Base-by-base conservation (phyloP, 2,888 invertebrate genomes). In the Notodonta dromedarius region DNA sequence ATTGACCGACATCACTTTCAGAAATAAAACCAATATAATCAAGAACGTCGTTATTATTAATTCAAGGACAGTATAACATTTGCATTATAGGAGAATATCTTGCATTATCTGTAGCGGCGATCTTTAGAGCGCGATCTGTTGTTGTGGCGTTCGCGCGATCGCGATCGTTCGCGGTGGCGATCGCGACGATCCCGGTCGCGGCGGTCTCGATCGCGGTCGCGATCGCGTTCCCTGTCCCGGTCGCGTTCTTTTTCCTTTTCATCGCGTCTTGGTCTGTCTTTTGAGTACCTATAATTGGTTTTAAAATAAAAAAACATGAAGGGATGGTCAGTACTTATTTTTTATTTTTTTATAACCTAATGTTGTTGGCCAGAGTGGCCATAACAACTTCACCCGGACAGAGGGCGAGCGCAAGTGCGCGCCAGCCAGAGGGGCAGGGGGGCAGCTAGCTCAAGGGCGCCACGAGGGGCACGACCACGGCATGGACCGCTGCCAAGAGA, bases 101-200 rank as follows among this genome's bases (percentile, higher is more conserved):
- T 68, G 69, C 77, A 88, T 85, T 91, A 93, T 92, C 88, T 93
- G 70, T 86, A 77, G 71, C 91, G 91, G 58, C 92, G 90, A 59
- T 93, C 93, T 68, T 83, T 83, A 2, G 91, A 91, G 50, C 91
- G 85, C 55, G 89, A 89, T 46, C 89, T 74, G 53, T 86, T 82
- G 1, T 86, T 75, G 55, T 86, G 83, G 4, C 87, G 83, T 52
- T 77, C 88, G 44, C 79, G 6, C 84, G 46, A 46, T 4, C 46
- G 50, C 50, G 48, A 83, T 4, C 78, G 71, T 60, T 76, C 69
- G 59, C 77, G 88, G 85, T 91, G 93, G 91, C 88, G 92, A 70
- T 86, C 77, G 71, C 91, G 90, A 59, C 92, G 53, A 9, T 53
- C 86, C n/a, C 53, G 53, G 7, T 24, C 13, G 60, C 89, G 88